phyloP scores from a whole-genome alignment of 2,797 vertebrate genomes.

The Sciurus vulgaris region DNA sequence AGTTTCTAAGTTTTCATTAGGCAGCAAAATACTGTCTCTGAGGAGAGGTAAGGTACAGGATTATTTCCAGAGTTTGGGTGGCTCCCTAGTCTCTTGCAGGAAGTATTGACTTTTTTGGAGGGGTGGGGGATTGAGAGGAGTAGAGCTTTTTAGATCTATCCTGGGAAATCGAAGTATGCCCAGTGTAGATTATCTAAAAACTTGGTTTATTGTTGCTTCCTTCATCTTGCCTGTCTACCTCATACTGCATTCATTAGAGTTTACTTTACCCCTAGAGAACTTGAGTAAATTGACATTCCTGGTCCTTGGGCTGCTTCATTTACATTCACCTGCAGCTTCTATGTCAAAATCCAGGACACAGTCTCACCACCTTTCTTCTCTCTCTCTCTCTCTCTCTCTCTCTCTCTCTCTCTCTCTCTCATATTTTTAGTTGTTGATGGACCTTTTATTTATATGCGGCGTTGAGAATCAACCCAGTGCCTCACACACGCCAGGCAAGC shows the following conservation, averaged over 20 bases:
- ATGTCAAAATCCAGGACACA: background rate
- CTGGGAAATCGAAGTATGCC: background rate
- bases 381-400: too few relatives aligned
- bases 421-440: too few relatives aligned
- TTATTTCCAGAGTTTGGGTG: conserved; percentile 52
- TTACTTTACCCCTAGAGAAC: background rate
- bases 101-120: background rate
- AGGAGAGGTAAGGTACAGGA: background rate
- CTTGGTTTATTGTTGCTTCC: conserved; percentile 11
- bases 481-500: too few relatives aligned
- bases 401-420: too few relatives aligned
- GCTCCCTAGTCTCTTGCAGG: background rate
- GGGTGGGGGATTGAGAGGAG: background rate
- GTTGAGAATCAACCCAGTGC: too few relatives aligned
- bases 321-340: conserved; percentile 22
- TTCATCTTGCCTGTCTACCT: background rate
- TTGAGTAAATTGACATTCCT: background rate
- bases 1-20: conserved; percentile 14
- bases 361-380: background rate
- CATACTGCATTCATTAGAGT: background rate
- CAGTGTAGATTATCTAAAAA: background rate
- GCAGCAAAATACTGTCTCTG: background rate
- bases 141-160: conserved; percentile 48
- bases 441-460: too few relatives aligned
- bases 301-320: background rate